phyloP scores from a whole-genome alignment of 2,888 invertebrate genomes.

The Mythimna ferrago region DNA sequence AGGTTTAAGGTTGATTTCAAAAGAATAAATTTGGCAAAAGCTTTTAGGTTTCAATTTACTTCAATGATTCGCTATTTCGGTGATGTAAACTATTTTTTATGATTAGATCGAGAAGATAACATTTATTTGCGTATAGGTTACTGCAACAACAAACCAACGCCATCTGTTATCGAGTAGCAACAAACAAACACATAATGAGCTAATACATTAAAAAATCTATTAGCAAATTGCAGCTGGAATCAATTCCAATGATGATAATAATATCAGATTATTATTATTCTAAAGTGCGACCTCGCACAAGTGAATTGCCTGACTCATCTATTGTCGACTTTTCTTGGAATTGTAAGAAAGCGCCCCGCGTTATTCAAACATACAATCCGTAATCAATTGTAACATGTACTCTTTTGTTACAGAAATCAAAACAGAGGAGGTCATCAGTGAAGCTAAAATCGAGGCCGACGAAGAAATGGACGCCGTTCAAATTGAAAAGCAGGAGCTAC shows the following conservation, averaged over 20 bases:
- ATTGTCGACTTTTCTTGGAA: constrained; percentile 89
- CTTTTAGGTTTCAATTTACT: constrained; percentile 45
- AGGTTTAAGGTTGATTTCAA: constrained; percentile 25
- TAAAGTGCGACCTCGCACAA: constrained; percentile 76
- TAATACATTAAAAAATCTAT: constrained; percentile 73
- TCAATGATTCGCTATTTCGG: constrained; percentile 29
- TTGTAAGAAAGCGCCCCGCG: constrained; percentile 85
- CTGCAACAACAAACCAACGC: constrained; percentile 61
- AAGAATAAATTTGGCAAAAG: constrained; percentile 10
- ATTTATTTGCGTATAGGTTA: constrained; percentile 14
- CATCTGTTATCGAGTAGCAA: constrained; percentile 76
- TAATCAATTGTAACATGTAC: constrained; percentile 83
- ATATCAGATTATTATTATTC: constrained; percentile 83
- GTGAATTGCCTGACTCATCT: constrained; percentile 87
- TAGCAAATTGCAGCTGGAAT: constrained; percentile 79
- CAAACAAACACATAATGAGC: constrained; percentile 37
- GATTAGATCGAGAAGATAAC: constrained; percentile 21
- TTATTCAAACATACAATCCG: constrained; percentile 85
- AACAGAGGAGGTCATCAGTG: constrained; percentile 87
- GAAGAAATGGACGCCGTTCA: constrained; percentile 80
- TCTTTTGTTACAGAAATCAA: constrained; percentile 90
- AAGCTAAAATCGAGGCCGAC: constrained; percentile 85
- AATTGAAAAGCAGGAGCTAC: constrained; percentile 78
- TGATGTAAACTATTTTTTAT: constrained; percentile 30
- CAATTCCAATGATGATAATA: constrained; percentile 76